These are phyloP conservation scores for Suncus etruscus DNA, from an alignment of 2,113 vertebrate genomes.

Conservation along the genomic window DNA sequence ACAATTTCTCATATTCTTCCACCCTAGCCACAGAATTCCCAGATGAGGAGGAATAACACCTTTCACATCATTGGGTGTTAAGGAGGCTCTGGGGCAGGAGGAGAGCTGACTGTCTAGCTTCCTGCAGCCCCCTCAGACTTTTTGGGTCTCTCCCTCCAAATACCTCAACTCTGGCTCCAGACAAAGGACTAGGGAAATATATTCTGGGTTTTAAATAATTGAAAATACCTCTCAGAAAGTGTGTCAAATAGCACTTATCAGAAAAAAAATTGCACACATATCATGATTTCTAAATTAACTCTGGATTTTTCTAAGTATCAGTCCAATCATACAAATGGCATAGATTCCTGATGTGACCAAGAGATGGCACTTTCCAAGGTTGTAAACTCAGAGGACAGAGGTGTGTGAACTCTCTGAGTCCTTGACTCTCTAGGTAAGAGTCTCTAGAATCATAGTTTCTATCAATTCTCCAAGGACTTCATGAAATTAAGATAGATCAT, in stretches of 20 bases:
- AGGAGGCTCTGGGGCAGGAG: background rate
- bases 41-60: background rate
- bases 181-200: background rate
- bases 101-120: background rate
- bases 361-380: background rate
- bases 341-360: background rate
- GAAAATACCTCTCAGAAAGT: background rate
- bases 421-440: background rate
- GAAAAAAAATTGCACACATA: background rate
- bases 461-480: constrained; percentile 23
- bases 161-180: background rate
- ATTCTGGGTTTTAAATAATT: background rate
- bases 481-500: background rate
- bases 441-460: background rate
- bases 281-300: constrained; percentile 40
- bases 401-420: background rate
- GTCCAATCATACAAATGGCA: constrained; percentile 3
- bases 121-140: background rate
- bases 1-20: background rate
- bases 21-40: background rate
- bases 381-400: background rate
- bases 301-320: background rate
- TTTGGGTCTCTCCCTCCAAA: background rate
- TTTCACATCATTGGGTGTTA: background rate
- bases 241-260: background rate